phyloP scores from a whole-genome alignment of 2,113 vertebrate species.

The Nannobrachium achirus region DNA sequence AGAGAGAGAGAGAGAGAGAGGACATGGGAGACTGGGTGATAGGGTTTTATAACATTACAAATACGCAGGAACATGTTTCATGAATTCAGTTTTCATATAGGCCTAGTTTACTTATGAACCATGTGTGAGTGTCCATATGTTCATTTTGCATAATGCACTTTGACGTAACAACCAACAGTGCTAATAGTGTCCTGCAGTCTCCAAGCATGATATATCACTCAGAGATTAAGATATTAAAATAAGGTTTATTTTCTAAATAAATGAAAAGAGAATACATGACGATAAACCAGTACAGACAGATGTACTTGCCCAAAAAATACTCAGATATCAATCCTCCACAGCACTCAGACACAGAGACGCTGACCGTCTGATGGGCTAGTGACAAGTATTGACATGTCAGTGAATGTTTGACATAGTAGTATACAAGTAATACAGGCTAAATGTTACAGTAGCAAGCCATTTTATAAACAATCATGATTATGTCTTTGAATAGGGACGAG shows the following conservation, averaged over 20 bases:
- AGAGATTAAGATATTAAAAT: no score
- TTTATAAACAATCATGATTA: constrained; percentile 39
- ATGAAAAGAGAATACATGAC: not conserved
- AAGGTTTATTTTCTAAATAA: not conserved
- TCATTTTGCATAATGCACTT: not conserved
- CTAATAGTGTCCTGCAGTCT: not conserved
- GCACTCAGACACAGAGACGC: constrained; percentile 32
- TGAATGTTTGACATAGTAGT: constrained; percentile 64
- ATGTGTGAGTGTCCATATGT: not conserved
- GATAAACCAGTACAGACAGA: constrained; percentile 12
- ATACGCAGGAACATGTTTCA: not conserved
- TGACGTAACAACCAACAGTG: not conserved
- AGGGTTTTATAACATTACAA: not conserved
- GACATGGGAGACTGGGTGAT: constrained; percentile 24
- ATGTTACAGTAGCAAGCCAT: constrained; percentile 60
- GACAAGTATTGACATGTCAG: constrained; percentile 70
- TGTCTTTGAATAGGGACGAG: constrained; percentile 48
- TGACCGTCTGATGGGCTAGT: constrained; percentile 42
- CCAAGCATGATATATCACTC: no score
- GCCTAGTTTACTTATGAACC: not conserved
- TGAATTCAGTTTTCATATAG: not conserved
- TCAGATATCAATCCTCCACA: not conserved
- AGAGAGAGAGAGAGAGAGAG: constrained; percentile 20
- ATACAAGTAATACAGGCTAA: constrained; percentile 52
- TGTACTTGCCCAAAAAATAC: constrained; percentile 16